These are phyloP conservation scores for Parauchenoglanis punctatus DNA, from an alignment of 2,797 vertebrate genomes.

Conservation along the genomic window DNA sequence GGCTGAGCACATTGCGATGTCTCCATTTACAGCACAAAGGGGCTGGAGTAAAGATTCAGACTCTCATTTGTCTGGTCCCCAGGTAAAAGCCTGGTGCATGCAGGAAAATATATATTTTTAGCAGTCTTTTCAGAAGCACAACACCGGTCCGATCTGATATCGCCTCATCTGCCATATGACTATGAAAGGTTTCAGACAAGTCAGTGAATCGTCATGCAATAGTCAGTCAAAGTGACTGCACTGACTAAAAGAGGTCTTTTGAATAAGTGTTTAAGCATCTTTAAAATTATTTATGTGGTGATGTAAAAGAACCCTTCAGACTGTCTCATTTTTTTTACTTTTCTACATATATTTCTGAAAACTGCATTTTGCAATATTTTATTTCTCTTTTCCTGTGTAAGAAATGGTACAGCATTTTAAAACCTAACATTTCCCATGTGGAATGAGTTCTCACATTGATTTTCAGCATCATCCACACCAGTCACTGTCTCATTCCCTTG, in stretches of 20 bases:
- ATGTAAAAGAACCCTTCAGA: not conserved
- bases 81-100: slow-evolving; percentile 14
- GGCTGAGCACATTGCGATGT: slow-evolving; percentile 36
- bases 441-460: slow-evolving; percentile 1
- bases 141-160: slow-evolving; percentile 16
- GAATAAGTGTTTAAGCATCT: not conserved
- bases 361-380: not conserved
- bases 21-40: slow-evolving; percentile 32
- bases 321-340: not conserved
- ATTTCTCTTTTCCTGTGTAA: not conserved
- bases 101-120: slow-evolving; percentile 9
- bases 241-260: slow-evolving; percentile 8
- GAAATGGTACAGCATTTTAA: not conserved
- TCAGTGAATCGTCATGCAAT: slow-evolving; percentile 1
- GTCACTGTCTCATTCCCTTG: slow-evolving; percentile 3
- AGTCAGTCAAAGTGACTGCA: not conserved
- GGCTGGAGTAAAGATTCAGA: slow-evolving; percentile 11
- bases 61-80: slow-evolving; percentile 13
- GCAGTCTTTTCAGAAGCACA: slow-evolving; percentile 16
- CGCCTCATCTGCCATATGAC: not conserved
- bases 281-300: not conserved
- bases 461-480: slow-evolving; percentile 4
- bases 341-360: not conserved
- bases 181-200: slow-evolving; percentile 19
- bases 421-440: not conserved